Percentiles rank a stretch among this genome's conserved stretches.
phyloP scores from a whole-genome alignment of 2,888 invertebrate species.

The Ctenicera cuprea region DNA sequence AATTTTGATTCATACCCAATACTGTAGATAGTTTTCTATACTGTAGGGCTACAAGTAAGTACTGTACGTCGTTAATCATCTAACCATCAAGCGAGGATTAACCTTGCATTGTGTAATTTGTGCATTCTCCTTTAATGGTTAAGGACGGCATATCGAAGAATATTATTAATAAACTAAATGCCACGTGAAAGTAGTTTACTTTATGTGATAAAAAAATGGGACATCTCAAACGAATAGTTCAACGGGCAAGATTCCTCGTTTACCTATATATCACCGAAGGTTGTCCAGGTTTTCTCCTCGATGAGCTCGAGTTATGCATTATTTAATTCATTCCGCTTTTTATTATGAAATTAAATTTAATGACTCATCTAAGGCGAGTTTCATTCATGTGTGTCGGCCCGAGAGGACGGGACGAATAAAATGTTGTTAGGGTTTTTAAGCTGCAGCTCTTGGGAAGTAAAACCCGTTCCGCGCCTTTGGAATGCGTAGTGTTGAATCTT shows the following conservation, averaged over 20 bases:
- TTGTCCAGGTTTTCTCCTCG: not conserved
- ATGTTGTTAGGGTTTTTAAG: slow-evolving; percentile 24
- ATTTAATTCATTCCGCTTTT: slow-evolving; percentile 13
- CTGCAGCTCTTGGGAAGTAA: slow-evolving; percentile 40
- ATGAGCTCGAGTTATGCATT: not conserved
- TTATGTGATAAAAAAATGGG: not conserved
- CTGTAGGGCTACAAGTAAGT: no score
- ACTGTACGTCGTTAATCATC: not conserved
- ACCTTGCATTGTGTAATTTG: not conserved
- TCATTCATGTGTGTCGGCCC: slow-evolving; percentile 44
- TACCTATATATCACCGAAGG: slow-evolving; percentile 9
- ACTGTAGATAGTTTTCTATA: no score
- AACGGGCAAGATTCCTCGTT: not conserved
- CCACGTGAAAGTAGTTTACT: not conserved
- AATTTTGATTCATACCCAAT: no score
- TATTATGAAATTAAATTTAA: slow-evolving; percentile 8
- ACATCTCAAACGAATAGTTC: not conserved
- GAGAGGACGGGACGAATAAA: slow-evolving; percentile 22
- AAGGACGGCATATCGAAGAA: not conserved
- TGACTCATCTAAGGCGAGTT: slow-evolving; percentile 35
- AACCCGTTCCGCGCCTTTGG: slow-evolving; percentile 40
- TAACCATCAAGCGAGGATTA: not conserved
- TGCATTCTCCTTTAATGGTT: slow-evolving; percentile 7
- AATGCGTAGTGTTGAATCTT: slow-evolving; percentile 45
- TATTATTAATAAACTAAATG: not conserved